Percentiles rank a stretch among this genome's conserved stretches.
These are phyloP conservation scores for Gymnothorax javanicus DNA, from an alignment of 2,797 vertebrate genomes.

Conservation along the genomic window DNA sequence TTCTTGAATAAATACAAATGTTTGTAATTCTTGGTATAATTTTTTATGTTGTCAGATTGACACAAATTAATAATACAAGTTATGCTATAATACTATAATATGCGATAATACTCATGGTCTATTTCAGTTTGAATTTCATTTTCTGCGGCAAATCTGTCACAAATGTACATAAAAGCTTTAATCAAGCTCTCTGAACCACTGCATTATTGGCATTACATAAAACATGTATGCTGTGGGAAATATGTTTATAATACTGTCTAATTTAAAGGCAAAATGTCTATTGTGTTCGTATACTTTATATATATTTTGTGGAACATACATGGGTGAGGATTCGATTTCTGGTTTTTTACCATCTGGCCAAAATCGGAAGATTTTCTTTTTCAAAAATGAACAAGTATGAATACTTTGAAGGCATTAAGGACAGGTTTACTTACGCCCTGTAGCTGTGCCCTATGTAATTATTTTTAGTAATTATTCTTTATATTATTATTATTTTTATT, in stretches of 20 bases:
- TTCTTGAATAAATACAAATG: not conserved
- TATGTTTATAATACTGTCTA: not conserved
- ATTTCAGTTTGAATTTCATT: not conserved
- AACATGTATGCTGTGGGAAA: not conserved
- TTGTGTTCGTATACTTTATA: not conserved
- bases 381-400: not conserved
- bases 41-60: not conserved
- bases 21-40: not conserved
- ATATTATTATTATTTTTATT: too few relatives aligned
- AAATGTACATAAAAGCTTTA: not conserved
- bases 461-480: too few relatives aligned
- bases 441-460: not conserved
- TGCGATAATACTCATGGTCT: not conserved
- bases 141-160: not conserved
- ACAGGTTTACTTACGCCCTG: not conserved
- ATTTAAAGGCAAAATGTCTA: not conserved
- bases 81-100: not conserved
- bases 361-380: not conserved
- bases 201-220: not conserved
- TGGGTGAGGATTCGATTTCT: not conserved
- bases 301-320: not conserved
- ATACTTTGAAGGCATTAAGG: not conserved
- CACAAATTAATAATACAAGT: constrained; percentile 3
- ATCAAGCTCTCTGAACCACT: not conserved
- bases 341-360: not conserved